These are phyloP conservation scores for Drosophila kurseongensis DNA, from an alignment of 1,140 invertebrate species.

Conservation along the genomic window DNA sequence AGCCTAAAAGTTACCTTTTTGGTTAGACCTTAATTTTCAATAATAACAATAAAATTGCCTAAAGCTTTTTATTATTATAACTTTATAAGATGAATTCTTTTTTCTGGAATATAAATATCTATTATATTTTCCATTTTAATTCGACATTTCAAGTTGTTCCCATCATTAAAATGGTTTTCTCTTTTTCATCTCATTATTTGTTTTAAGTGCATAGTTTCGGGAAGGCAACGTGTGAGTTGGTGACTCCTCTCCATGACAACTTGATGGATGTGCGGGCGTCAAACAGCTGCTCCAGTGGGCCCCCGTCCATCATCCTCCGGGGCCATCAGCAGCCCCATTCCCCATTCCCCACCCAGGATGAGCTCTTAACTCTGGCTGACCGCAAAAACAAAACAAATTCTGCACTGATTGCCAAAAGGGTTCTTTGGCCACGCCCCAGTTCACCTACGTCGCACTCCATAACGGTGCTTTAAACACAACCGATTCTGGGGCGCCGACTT, in stretches of 20 bases:
- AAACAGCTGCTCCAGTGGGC: conserved; percentile 32
- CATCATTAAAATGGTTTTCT: too few relatives aligned
- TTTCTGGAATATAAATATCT: too few relatives aligned
- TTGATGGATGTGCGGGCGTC: conserved; percentile 69
- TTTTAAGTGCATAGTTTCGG: conserved; percentile 8
- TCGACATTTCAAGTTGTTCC: too few relatives aligned
- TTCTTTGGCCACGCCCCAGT: conserved; percentile 35
- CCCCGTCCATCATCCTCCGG: conserved; percentile 8
- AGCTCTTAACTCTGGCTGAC: conserved; percentile 52
- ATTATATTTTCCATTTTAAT: too few relatives aligned
- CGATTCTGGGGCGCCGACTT: conserved; percentile 40
- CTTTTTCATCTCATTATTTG: neutral
- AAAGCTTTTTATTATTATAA: too few relatives aligned
- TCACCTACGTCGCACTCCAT: conserved; percentile 45
- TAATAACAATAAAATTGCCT: too few relatives aligned
- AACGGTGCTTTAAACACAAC: conserved; percentile 62
- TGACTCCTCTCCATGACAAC: conserved; percentile 36
- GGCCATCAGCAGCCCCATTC: neutral
- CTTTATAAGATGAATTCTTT: too few relatives aligned
- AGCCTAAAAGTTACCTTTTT: too few relatives aligned
- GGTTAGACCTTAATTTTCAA: too few relatives aligned
- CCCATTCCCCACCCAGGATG: neutral
- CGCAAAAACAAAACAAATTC: conserved; percentile 56
- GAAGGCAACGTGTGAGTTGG: conserved; percentile 13
- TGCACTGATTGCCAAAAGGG: conserved; percentile 73